phyloP scores from a whole-genome alignment of 2,113 vertebrate species.

The Rhea americana region DNA sequence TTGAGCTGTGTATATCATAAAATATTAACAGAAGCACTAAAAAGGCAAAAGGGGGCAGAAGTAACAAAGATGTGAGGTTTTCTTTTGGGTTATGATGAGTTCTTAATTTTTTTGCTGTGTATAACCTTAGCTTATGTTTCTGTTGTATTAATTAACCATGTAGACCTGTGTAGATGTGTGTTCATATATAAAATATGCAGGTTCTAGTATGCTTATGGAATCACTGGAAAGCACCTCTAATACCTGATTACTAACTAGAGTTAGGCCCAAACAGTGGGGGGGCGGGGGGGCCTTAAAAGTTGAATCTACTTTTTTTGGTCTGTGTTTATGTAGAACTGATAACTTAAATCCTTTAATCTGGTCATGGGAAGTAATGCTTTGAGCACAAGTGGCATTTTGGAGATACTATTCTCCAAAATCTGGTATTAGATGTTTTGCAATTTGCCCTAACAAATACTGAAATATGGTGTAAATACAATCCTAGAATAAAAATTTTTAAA shows the following conservation, averaged over 20 bases:
- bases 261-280: background rate
- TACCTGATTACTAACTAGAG: background rate
- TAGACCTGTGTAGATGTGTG: background rate
- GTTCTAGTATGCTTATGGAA: background rate
- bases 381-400: background rate
- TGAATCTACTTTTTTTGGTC: background rate
- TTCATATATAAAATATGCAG: background rate
- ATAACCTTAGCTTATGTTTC: background rate
- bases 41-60: background rate
- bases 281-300: background rate
- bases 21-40: background rate
- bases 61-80: background rate
- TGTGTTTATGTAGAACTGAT: background rate
- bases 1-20: background rate
- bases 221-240: background rate
- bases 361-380: background rate
- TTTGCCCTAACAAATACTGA: background rate
- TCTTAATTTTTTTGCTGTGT: background rate
- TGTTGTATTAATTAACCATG: background rate
- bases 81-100: background rate
- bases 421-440: background rate
- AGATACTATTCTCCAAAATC: background rate
- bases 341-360: background rate
- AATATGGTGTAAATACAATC: background rate
- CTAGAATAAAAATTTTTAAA: background rate